Base-by-base conservation (phyloP, 2,888 invertebrate species). In the Trichopoda pennipes region DNA sequence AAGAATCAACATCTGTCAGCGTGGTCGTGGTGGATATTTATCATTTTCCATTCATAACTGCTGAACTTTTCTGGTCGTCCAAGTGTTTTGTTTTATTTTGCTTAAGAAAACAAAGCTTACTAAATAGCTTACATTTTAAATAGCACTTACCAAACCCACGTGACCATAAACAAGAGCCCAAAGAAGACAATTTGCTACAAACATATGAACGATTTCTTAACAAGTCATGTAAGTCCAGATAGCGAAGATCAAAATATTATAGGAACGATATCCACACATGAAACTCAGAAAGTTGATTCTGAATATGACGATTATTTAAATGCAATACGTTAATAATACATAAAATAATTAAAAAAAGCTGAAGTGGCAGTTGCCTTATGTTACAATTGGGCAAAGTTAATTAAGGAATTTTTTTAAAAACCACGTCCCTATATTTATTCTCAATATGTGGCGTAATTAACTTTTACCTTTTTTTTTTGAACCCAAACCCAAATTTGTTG, bases 361-460 rank as follows among this genome's bases (percentile, higher is more conserved):
- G 86, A 90, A 70, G 93, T 94, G 14, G 94, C 96, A 70, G 93
- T 96, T 63, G 90, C 97, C 92, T 97, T 23, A 92, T 97, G 78
- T 90, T 94, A 75, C 92, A 95, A 76, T 91, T 97, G 69, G 94
- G 88, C 17, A 86, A 82, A 68, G 84, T 90, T 97, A 3, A 94
- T 95, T 0, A 93, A 93, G 9, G 92, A 96, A 86, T 93, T 95
- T 32, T 69, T 86, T 8, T 93, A 93, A 81, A 94, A 95, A 86
- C 90, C 93, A n/a, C 94, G 95, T 44, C 97, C 97, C 0, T 94
- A 95, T 8, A 95, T 96, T 28, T 97, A 96, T 90, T 95, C 96
- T 87, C 96, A 97, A 88, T 97, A 97, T 88, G 95, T 97, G 72
- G 97, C 96, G 89, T 96, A 95, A 90, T 95, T 97, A 14, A 97